Evolutionary conservation across 2,113 vertebrate genomes (phyloP).

Genomic region (Ramphastos sulfuratus): DNA sequence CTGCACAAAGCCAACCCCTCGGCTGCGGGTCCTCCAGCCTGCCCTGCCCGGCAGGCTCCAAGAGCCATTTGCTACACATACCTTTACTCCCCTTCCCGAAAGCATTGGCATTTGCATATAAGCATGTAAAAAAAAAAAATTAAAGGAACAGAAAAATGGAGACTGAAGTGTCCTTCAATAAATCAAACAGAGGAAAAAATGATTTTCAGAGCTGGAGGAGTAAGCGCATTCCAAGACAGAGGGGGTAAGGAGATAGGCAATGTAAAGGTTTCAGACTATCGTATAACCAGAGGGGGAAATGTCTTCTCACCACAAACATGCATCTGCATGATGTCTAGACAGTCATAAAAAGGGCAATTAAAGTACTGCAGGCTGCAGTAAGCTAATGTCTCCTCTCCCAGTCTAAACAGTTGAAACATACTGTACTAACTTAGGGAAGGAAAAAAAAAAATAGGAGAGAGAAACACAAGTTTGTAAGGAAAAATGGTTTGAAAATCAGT

Average conservation of each 20-base stretch:
- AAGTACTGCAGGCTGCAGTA: slow-evolving; percentile 69
- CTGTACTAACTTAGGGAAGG: background rate
- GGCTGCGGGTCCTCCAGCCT: fast-evolving
- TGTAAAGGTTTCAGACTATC: slow-evolving; percentile 66
- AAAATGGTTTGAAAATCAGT: slow-evolving; percentile 67
- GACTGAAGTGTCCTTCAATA: background rate
- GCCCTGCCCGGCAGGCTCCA: background rate
- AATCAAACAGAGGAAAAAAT: background rate
- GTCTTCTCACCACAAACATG: slow-evolving; percentile 70
- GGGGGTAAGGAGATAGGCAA: slow-evolving; percentile 61
- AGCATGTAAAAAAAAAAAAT: background rate
- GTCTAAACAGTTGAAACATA: slow-evolving; percentile 58
- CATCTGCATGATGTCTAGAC: slow-evolving; percentile 83
- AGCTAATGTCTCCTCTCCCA: slow-evolving; percentile 64
- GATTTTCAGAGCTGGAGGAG: background rate
- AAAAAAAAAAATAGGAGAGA: background rate
- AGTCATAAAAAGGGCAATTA: slow-evolving; percentile 80
- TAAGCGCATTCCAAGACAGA: slow-evolving; percentile 3
- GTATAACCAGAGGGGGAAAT: slow-evolving; percentile 69
- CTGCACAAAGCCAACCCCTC: background rate
- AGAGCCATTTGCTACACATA: background rate
- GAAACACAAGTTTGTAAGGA: slow-evolving; percentile 37
- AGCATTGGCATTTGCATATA: background rate
- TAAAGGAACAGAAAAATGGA: background rate
- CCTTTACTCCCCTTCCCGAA: background rate